Conservation (phyloP, 2,888 invertebrate genomes). For the Agrotis segetum region DNA sequence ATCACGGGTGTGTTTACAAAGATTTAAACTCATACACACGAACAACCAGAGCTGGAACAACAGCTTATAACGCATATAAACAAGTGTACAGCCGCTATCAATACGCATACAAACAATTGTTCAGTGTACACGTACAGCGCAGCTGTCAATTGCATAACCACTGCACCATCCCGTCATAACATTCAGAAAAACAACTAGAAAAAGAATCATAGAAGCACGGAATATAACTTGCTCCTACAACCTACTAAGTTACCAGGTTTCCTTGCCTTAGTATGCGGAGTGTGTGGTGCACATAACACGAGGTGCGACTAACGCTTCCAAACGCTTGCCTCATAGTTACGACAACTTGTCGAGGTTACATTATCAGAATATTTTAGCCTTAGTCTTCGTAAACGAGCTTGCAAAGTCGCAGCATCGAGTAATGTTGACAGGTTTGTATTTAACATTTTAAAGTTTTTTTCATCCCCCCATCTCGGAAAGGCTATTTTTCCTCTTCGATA, state of each 20-base stretch:
- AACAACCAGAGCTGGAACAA: too few relatives aligned
- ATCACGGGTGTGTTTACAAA: too few relatives aligned
- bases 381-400: not conserved
- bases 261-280: slow-evolving; percentile 17
- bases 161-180: too few relatives aligned
- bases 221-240: slow-evolving; percentile 1
- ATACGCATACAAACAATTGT: too few relatives aligned
- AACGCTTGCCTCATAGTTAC: slow-evolving; percentile 14
- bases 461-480: too few relatives aligned
- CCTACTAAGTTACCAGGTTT: not conserved
- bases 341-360: slow-evolving; percentile 31
- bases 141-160: too few relatives aligned
- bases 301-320: slow-evolving; percentile 24
- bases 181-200: not conserved
- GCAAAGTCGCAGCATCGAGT: not conserved
- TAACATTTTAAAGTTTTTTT: too few relatives aligned
- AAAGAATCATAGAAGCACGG: not conserved
- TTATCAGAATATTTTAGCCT: slow-evolving; percentile 19
- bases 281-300: slow-evolving; percentile 23
- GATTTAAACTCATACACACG: too few relatives aligned
- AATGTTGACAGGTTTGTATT: not conserved
- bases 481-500: too few relatives aligned
- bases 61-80: too few relatives aligned
- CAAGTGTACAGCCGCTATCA: too few relatives aligned
- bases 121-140: too few relatives aligned